Evolutionary conservation across 2,888 invertebrate species (phyloP), one percentile per base, ranked within the genome.

Genomic region (Lordiphosa fenestrarum): DNA sequence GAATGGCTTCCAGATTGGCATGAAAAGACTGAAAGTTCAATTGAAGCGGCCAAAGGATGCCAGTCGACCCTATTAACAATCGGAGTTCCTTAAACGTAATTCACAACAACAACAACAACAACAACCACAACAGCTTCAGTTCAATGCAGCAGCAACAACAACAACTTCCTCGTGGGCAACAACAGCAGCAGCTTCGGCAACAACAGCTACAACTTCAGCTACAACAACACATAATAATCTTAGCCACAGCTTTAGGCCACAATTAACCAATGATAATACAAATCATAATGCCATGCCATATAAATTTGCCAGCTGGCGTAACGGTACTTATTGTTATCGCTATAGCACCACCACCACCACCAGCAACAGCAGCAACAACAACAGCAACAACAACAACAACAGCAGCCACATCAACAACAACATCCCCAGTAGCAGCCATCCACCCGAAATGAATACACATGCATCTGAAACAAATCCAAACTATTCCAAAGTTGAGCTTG

Each of bases 1-100:
- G 99, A 99, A 99, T 91, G 99, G 99, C 90, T 99, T 99, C 92
- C 99, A 99, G 92, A 99, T 99, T 91, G 99, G 99, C 89, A 99
- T 99, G 98, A 99, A 99, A 92, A 94, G 99, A 89, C 95, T 99
- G 90, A 99, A 99, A 93, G 99, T 99, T 88, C 98, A 99, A 92
- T 94, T 99, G 91, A 99, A 99, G 92, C 93, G 98, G 92, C 98
- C 98, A 91, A 98, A 98, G 92, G 98, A 98, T 91, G 97, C 97
- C 89, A 97, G 95, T 91, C 94, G 97, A 92, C 98, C 98, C 90
- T 98, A 98, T 94, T 98, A 96, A 95, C 95, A 92, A 91, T 91
- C 91, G 91, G 91, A 88, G 88, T 88, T 87, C 86, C 86, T 86
- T 67, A 86, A 85, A 75, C 83, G 85, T 73, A 86, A 80, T 77